These are phyloP conservation scores for Syngnathoides biaculeatus DNA, from an alignment of 2,113 vertebrate species.

Conservation along the genomic window DNA sequence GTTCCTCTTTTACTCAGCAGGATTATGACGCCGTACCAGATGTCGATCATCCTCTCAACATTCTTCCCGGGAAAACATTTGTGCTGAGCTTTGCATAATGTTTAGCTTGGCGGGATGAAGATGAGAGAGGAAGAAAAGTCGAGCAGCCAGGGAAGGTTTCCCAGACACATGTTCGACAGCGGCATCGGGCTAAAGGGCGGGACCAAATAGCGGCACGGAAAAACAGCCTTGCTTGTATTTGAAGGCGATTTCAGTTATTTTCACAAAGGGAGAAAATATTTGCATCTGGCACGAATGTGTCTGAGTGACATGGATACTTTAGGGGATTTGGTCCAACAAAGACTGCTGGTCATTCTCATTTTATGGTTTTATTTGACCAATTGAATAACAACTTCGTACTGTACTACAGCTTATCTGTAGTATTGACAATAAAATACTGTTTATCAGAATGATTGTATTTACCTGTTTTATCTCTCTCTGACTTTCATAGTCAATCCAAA, in stretches of 20 bases:
- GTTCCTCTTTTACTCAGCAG: not conserved
- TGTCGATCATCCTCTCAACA: slow-evolving; percentile 2
- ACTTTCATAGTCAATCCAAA: no score
- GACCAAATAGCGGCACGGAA: not conserved
- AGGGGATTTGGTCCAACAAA: no score
- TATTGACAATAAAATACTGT: no score
- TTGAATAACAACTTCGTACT: no score
- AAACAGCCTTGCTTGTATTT: not conserved
- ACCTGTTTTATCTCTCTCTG: no score
- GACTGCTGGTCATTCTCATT: no score
- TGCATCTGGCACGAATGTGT: not conserved
- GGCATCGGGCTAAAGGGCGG: slow-evolving; percentile 17
- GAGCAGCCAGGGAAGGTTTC: slow-evolving; percentile 32
- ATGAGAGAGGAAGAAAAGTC: slow-evolving; percentile 11
- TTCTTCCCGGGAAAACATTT: slow-evolving; percentile 23
- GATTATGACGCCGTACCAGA: slow-evolving; percentile 22
- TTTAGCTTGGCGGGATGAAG: slow-evolving; percentile 34
- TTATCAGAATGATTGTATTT: no score
- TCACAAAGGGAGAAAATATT: not conserved
- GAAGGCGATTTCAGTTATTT: not conserved
- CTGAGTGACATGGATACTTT: no score
- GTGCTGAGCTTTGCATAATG: slow-evolving; percentile 16
- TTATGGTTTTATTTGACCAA: no score
- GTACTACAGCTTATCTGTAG: no score
- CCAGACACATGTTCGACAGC: not conserved